A percentile compares a stretch with the other conserved stretches of the same genome.
Evolutionary conservation across 2,888 invertebrate genomes (phyloP).

Genomic region (Gisinianus flammeolus): DNA sequence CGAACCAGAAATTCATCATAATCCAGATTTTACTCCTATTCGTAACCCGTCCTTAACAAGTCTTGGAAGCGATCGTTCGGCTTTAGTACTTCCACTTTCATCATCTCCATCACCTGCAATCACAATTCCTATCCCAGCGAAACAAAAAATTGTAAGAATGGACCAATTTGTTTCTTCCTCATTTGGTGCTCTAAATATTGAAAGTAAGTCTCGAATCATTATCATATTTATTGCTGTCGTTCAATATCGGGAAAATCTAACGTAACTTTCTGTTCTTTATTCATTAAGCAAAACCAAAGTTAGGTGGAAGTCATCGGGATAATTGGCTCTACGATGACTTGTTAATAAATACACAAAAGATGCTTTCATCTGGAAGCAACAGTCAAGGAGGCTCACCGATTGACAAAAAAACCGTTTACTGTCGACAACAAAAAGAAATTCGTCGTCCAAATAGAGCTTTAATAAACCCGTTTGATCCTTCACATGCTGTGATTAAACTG

Average conservation of each 20-base stretch:
- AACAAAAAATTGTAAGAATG: constrained; percentile 41
- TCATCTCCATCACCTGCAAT: constrained; percentile 56
- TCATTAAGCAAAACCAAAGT: constrained; percentile 53
- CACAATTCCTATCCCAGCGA: constrained; percentile 55
- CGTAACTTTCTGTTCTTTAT: constrained; percentile 23
- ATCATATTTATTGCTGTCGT: neutral
- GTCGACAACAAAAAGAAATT: constrained; percentile 46
- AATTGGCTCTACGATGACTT: constrained; percentile 54
- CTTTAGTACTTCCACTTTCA: constrained; percentile 20
- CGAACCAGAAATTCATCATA: constrained; percentile 78
- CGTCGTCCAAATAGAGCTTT: constrained; percentile 76
- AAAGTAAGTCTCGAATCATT: constrained; percentile 57
- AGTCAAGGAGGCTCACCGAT: constrained; percentile 56
- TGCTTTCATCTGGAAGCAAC: constrained; percentile 46
- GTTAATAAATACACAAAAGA: constrained; percentile 43
- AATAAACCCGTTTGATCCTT: constrained; percentile 98
- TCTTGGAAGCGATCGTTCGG: constrained; percentile 26
- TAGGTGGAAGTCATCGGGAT: constrained; percentile 44
- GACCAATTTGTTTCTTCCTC: constrained; percentile 58
- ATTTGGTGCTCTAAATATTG: constrained; percentile 60
- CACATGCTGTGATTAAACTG: constrained; percentile 93
- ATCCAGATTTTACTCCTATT: constrained; percentile 24
- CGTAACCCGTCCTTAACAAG: constrained; percentile 40
- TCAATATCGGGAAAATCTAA: too few species aligned
- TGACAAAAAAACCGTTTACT: constrained; percentile 45